Conservation (phyloP, 2,113 vertebrate species). For the Menura novaehollandiae region DNA sequence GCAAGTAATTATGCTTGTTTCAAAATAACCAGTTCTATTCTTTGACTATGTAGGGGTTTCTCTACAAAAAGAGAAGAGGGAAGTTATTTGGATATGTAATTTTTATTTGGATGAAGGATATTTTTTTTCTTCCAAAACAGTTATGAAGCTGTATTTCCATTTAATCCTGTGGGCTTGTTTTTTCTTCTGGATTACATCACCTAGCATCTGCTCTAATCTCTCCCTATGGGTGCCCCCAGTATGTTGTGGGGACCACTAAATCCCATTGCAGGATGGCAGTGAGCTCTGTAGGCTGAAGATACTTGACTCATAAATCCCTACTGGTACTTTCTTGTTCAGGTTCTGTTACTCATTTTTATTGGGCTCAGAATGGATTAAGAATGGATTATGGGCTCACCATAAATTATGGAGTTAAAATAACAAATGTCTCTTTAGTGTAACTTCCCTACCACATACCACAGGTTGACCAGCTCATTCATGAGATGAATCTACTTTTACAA, state of each 20-base stretch:
- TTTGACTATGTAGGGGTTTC: neutral
- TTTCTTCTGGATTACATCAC: neutral
- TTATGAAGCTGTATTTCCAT: neutral
- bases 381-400: neutral
- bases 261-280: neutral
- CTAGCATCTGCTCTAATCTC: neutral
- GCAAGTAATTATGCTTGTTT: neutral
- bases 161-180: neutral
- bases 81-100: neutral
- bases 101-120: neutral
- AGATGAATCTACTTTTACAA: neutral
- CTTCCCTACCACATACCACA: neutral
- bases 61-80: neutral
- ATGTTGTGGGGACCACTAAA: neutral
- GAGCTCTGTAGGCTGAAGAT: neutral
- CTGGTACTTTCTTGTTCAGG: neutral
- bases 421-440: neutral
- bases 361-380: neutral
- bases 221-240: rapidly evolving
- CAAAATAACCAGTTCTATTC: neutral
- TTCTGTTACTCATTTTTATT: neutral
- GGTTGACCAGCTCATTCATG: neutral
- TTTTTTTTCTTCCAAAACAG: neutral
- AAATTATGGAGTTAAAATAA: neutral
- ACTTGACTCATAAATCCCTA: neutral